Conservation (phyloP, 2,888 invertebrate genomes). For the Macaria notata region DNA sequence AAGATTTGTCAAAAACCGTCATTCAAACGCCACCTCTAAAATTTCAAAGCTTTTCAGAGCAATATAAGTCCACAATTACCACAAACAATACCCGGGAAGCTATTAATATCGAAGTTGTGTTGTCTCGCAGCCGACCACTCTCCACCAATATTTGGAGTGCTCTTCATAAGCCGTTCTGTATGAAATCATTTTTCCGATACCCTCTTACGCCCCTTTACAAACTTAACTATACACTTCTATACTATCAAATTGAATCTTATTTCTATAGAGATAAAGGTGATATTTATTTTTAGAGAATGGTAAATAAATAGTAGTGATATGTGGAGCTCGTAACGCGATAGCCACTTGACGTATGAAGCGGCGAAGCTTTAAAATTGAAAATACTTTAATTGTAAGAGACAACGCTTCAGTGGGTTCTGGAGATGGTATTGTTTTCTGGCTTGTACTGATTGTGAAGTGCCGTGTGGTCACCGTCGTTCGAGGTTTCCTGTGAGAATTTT, state of each 20-base stretch:
- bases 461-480: constrained; percentile 42
- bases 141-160: constrained; percentile 59
- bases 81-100: constrained; percentile 42
- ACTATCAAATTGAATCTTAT: not conserved
- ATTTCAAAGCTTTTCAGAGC: not conserved
- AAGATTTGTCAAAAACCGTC: no score
- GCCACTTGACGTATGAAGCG: constrained; percentile 68
- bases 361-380: constrained; percentile 53
- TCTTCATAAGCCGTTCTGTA: constrained; percentile 54
- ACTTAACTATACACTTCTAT: constrained; percentile 10
- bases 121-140: constrained; percentile 49
- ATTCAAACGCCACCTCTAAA: no score
- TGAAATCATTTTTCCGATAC: constrained; percentile 72
- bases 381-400: constrained; percentile 62
- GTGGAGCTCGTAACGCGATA: constrained; percentile 62
- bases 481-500: constrained; percentile 75
- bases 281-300: not conserved
- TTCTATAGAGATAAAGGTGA: not conserved
- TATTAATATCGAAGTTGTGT: constrained; percentile 61
- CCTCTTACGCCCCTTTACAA: constrained; percentile 62
- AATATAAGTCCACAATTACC: constrained; percentile 32
- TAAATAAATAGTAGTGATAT: constrained; percentile 29
- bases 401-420: constrained; percentile 63
- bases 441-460: constrained; percentile 48
- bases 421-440: constrained; percentile 63